A percentile compares a stretch with the other conserved stretches of the same genome.
Conservation (phyloP, 2,888 invertebrate species). For the Hermaeophaga mercurialis region DNA sequence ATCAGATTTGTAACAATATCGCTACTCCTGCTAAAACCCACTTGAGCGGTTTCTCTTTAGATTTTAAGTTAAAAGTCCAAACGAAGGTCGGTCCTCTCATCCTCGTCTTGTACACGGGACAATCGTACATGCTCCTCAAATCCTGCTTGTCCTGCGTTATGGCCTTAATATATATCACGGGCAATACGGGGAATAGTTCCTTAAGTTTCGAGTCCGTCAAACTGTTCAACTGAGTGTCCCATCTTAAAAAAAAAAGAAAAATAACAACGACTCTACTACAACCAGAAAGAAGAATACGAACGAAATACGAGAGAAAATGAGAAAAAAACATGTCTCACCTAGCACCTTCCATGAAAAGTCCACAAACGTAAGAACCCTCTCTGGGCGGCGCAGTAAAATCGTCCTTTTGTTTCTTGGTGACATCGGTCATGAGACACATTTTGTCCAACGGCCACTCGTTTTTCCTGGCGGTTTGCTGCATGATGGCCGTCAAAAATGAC, state of each 20-base stretch:
- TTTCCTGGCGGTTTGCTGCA: conserved; percentile 95
- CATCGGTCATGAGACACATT: conserved; percentile 94
- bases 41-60: conserved; percentile 84
- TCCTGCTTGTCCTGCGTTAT: conserved; percentile 91
- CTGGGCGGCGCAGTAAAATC: conserved; percentile 86
- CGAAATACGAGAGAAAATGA: not conserved
- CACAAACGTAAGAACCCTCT: conserved; percentile 90
- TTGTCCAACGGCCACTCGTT: conserved; percentile 96
- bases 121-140: conserved; percentile 84
- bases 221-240: conserved; percentile 80
- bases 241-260: conserved; percentile 68
- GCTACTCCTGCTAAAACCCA: conserved; percentile 96
- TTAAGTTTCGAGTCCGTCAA: conserved; percentile 86
- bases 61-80: conserved; percentile 94
- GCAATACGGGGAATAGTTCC: conserved; percentile 89
- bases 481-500: conserved; percentile 94
- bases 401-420: conserved; percentile 84
- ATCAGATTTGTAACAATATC: conserved; percentile 81
- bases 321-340: conserved; percentile 38
- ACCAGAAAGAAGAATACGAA: not conserved
- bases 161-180: conserved; percentile 86
- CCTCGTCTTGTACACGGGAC: conserved; percentile 91
- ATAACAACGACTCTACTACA: no score
- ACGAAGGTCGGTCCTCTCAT: conserved; percentile 90
- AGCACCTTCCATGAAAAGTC: conserved; percentile 92